Base-by-base conservation (phyloP, 2,797 vertebrate species). In the Antrozous pallidus region DNA sequence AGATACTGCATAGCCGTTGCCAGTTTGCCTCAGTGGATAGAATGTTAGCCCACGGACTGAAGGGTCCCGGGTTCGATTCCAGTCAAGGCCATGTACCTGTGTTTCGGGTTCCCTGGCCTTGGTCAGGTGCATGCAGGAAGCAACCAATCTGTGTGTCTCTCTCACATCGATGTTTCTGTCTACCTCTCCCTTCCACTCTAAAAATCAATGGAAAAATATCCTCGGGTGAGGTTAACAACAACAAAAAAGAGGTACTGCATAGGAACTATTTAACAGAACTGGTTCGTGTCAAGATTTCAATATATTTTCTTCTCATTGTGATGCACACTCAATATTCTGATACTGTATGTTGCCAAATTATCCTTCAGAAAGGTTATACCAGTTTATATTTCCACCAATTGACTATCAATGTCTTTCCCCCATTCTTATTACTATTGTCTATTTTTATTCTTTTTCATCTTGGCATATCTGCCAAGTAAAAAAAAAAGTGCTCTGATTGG, bases 371-470 rank as follows among this genome's bases (percentile, higher is more conserved):
- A 81, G 42, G 7, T 28, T 61, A 12, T 81, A 92, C 26, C 10
- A 47, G 12, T 82, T 93, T 87, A 77, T 75, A 33, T 26, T 91
- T 92, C 26, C 12, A 67, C 14, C 78, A 71, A 24, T 26, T 79
- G 20, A 31, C 58, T 75, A 65, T 93, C 26, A 77, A 9, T 88
- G 6, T 85, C 42, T 45, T 77, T 78, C 26, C 10, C 28, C 8
- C 47, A 61, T 38, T 51, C 86, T 47, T 71, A 38, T 69, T 92
- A 80, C 18, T 47, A 54, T 67, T 91, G 8, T 40, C 63, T 73
- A 14, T 47, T 86, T 6, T 84, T 51, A 58, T 73, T 94, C n/a
- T 90, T 84, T 88, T 69, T 95, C 18, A 54, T 80, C 42, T 94
- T 94, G 88, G 65, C n/a, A 78, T 33, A 14, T 91, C 36, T 74